These are phyloP conservation scores for Ashinkailepas kermadecensis DNA, from an alignment of 2,888 invertebrate genomes.

Conservation along the genomic window DNA sequence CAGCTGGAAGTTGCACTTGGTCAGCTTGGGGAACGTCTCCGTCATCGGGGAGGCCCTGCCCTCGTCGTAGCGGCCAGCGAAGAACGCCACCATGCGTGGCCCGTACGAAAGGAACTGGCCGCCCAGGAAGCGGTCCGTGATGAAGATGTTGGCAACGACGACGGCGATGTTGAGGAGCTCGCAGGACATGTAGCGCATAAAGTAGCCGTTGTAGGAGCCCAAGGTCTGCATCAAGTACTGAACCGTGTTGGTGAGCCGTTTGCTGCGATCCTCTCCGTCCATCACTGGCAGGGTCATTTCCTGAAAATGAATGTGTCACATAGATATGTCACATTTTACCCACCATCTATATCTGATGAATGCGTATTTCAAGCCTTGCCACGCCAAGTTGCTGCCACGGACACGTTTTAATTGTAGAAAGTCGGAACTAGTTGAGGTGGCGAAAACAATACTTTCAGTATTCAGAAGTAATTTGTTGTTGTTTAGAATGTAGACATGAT, in stretches of 20 bases:
- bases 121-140: conserved; percentile 77
- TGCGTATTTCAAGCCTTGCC: no score
- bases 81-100: conserved; percentile 51
- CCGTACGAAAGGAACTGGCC: conserved; percentile 60
- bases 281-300: conserved; percentile 53
- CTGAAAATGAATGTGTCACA: conserved; percentile 43
- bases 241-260: conserved; percentile 46
- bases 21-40: conserved; percentile 66
- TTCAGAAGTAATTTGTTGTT: no score
- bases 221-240: conserved; percentile 32
- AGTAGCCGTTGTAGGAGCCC: conserved; percentile 31
- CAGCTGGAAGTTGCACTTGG: conserved; percentile 71
- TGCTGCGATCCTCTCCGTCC: conserved; percentile 47
- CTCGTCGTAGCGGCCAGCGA: conserved; percentile 77
- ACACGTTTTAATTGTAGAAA: no score
- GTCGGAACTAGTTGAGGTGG: no score
- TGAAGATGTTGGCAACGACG: conserved; percentile 63
- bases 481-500: no score
- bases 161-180: conserved; percentile 54
- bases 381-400: no score
- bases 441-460: no score
- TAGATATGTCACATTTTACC: no score
- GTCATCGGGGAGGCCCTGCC: conserved; percentile 87
- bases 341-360: no score
- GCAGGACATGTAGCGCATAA: conserved; percentile 33